Evolutionary conservation across 2,113 vertebrate species (phyloP).

Genomic region (Clarias batrachus): DNA sequence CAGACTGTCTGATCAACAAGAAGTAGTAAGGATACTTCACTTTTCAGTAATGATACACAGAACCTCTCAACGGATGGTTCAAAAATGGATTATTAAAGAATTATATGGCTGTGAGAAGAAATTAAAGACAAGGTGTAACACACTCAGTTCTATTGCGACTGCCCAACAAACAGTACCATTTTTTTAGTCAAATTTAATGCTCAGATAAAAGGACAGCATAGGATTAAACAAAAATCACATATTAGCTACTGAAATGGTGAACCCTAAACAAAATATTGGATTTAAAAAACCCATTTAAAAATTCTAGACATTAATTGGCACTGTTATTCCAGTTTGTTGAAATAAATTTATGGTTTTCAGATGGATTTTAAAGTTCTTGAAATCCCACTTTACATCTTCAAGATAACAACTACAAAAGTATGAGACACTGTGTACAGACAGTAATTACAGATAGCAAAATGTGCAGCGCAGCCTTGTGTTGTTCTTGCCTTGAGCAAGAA

Average conservation of each 20-base stretch:
- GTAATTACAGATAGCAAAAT: not conserved
- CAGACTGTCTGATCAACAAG: not conserved
- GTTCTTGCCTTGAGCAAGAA: constrained; percentile 6
- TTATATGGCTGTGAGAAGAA: not conserved
- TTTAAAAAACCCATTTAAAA: not conserved
- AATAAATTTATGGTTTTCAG: not conserved
- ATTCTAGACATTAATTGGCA: not conserved
- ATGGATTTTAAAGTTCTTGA: not conserved
- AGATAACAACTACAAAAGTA: not conserved
- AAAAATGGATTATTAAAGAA: not conserved
- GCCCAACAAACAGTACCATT: not conserved
- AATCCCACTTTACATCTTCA: not conserved
- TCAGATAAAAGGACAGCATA: not conserved
- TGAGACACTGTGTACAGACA: not conserved
- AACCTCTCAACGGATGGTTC: not conserved
- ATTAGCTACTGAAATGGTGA: not conserved
- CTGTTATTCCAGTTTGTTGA: not conserved
- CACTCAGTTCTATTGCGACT: not conserved
- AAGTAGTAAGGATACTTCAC: not conserved
- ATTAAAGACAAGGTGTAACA: not conserved
- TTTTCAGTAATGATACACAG: not conserved
- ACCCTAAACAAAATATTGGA: not conserved
- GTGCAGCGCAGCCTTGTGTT: not conserved
- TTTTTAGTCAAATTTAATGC: not conserved
- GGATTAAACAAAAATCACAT: not conserved